Evolutionary conservation across 2,797 vertebrate species (phyloP).

Genomic region (Helarctos malayanus): DNA sequence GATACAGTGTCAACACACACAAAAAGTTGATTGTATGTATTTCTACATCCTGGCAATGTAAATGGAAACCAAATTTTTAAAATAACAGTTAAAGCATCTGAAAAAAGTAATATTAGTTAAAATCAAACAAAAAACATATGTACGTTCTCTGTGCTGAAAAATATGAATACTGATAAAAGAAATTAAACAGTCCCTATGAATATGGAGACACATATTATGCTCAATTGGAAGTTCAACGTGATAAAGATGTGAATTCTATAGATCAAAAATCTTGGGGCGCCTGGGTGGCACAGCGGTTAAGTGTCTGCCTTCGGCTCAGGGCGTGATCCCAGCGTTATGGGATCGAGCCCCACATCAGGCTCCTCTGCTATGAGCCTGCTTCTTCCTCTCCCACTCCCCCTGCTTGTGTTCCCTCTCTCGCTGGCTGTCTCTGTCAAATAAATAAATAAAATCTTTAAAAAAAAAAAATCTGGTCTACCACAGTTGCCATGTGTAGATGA

Average conservation of each 20-base stretch:
- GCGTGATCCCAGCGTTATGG: too few species aligned
- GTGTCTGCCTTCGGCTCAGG: too few species aligned
- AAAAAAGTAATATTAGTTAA: neutral
- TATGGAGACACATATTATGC: neutral
- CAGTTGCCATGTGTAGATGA: neutral
- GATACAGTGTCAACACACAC: neutral
- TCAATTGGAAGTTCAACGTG: neutral
- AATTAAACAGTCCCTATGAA: neutral
- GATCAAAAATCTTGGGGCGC: neutral
- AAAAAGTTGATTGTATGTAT: neutral
- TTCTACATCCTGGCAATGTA: neutral
- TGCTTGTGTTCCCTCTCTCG: too few species aligned
- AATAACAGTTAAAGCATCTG: neutral
- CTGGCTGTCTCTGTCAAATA: too few species aligned
- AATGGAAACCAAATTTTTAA: neutral
- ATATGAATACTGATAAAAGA: neutral
- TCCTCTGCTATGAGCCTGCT: too few species aligned
- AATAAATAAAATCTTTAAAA: too few species aligned
- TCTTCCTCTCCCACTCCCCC: too few species aligned
- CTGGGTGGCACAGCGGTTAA: too few species aligned
- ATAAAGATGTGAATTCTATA: neutral
- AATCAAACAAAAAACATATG: neutral
- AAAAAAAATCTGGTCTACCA: too few species aligned
- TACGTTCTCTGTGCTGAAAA: neutral
- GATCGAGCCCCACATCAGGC: too few species aligned